Percentiles rank a stretch among this genome's conserved stretches.
phyloP scores from a whole-genome alignment of 1,140 invertebrate species.

The Myzus persicae region DNA sequence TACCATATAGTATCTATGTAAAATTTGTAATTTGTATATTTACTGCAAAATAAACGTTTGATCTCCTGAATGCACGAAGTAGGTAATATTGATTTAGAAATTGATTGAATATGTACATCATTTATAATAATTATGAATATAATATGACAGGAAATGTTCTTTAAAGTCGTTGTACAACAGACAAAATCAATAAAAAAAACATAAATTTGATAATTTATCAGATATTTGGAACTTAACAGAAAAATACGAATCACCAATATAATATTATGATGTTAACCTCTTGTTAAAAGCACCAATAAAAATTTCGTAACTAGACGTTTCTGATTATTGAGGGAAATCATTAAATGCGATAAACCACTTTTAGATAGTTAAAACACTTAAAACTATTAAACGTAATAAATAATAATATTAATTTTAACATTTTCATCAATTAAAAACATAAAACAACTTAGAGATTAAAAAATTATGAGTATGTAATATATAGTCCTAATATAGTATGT shows the following conservation, averaged over 20 bases:
- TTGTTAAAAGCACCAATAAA: not conserved
- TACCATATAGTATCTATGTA: not conserved
- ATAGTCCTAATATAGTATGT: not conserved
- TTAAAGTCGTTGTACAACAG: not conserved
- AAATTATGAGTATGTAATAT: no score
- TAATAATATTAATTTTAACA: not conserved
- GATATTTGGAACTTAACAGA: not conserved
- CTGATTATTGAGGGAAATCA: not conserved
- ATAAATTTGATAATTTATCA: not conserved
- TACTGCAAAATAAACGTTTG: not conserved
- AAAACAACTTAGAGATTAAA: not conserved
- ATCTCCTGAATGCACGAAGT: not conserved
- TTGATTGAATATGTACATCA: not conserved
- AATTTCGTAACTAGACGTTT: not conserved
- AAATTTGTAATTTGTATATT: not conserved
- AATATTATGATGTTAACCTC: not conserved
- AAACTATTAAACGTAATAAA: not conserved
- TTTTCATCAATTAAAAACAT: not conserved
- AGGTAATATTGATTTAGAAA: no score
- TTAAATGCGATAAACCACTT: no score
- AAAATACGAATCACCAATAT: not conserved
- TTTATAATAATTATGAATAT: not conserved
- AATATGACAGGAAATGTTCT: not conserved
- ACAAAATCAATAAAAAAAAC: not conserved
- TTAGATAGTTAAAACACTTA: no score